phyloP scores from a whole-genome alignment of 2,113 vertebrate genomes.

The Hiodon tergisus region DNA sequence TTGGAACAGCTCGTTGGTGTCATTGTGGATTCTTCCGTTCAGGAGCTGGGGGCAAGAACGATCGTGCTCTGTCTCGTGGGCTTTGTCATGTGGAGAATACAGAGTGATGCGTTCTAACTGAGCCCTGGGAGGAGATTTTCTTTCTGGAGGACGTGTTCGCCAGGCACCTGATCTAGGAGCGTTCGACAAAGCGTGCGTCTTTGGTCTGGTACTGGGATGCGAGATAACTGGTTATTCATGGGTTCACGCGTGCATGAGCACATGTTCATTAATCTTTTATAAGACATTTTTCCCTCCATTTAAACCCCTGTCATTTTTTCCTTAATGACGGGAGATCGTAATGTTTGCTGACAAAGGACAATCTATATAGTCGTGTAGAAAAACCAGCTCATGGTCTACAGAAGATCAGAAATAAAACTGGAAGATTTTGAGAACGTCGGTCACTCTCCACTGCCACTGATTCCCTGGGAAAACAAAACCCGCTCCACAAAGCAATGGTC shows the following conservation, averaged over 20 bases:
- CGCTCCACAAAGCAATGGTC: neutral
- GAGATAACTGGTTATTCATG: conserved; percentile 27
- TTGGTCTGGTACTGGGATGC: conserved; percentile 33
- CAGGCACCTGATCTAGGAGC: conserved; percentile 38
- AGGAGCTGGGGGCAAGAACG: conserved; percentile 24
- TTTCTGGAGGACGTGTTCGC: conserved; percentile 42
- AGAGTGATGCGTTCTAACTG: conserved; percentile 52
- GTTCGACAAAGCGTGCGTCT: conserved; percentile 42
- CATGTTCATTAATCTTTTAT: conserved; percentile 39
- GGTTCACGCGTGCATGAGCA: conserved; percentile 12
- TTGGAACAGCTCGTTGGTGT: conserved; percentile 54
- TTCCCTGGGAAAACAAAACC: neutral
- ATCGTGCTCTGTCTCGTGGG: conserved; percentile 41
- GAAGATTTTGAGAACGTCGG: neutral
- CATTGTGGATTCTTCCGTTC: conserved; percentile 37
- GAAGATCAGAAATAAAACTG: neutral
- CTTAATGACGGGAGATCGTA: conserved; percentile 17
- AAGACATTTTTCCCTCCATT: conserved; percentile 16
- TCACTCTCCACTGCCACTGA: too few relatives aligned
- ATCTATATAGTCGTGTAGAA: neutral
- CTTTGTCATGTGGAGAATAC: conserved; percentile 30
- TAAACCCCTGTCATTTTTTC: neutral
- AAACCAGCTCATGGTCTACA: neutral
- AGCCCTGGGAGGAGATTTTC: conserved; percentile 51
- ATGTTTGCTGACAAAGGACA: conserved; percentile 25